phyloP scores from a whole-genome alignment of 2,113 vertebrate genomes.

The Psammodynastes pulverulentus region DNA sequence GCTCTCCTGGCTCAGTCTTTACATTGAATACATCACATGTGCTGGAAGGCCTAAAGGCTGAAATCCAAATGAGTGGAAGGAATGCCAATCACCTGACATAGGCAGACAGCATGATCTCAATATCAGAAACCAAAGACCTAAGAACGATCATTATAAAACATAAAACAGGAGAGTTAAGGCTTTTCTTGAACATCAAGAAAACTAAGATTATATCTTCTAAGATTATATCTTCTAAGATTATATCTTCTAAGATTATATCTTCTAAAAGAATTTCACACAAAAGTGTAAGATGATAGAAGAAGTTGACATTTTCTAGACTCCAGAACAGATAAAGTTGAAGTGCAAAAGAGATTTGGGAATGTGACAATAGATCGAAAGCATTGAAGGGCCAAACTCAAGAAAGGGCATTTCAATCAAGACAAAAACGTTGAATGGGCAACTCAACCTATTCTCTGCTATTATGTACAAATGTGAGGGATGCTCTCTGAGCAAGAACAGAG shows the following conservation, averaged over 20 bases:
- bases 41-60: neutral
- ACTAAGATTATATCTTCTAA: neutral
- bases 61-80: neutral
- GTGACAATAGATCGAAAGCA: neutral
- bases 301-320: neutral
- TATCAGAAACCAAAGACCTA: neutral
- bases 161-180: neutral
- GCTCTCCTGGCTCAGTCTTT: neutral
- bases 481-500: neutral
- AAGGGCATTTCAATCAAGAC: neutral
- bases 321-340: neutral
- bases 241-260: neutral
- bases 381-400: neutral
- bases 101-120: neutral
- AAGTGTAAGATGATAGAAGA: neutral
- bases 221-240: neutral
- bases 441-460: neutral
- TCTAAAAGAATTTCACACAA: neutral
- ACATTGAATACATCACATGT: neutral
- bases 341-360: neutral
- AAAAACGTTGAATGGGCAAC: neutral
- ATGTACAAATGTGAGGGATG: neutral
- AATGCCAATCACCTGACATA: neutral
- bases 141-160: neutral
- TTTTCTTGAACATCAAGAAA: neutral